phyloP scores from a whole-genome alignment of 1,140 invertebrate species.

The Dryas iulia region DNA sequence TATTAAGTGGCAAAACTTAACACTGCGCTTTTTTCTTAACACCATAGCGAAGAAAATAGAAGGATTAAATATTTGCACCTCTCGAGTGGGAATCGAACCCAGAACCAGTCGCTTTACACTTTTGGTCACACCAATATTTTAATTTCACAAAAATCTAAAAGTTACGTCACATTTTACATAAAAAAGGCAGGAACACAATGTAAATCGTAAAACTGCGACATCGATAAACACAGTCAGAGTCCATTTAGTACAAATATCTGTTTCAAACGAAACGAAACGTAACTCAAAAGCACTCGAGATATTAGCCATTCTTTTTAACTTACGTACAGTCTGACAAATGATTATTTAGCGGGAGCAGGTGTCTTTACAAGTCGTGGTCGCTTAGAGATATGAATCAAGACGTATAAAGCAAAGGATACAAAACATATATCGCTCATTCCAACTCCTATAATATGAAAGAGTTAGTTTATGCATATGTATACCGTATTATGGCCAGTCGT shows the following conservation, averaged over 20 bases:
- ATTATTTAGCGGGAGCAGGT: conserved; percentile 71
- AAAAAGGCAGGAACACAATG: too few species aligned
- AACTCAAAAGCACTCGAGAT: conserved; percentile 60
- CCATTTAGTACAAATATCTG: not conserved
- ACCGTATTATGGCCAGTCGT: too few species aligned
- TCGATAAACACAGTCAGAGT: not conserved
- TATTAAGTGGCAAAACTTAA: too few species aligned
- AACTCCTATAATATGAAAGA: not conserved
- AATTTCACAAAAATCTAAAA: conserved; percentile 34
- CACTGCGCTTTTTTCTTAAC: too few species aligned
- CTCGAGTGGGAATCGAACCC: too few species aligned
- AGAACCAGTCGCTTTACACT: too few species aligned
- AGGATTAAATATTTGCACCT: too few species aligned
- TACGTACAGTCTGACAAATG: conserved; percentile 72
- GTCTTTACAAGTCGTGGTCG: conserved; percentile 39
- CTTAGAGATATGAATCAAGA: conserved; percentile 56
- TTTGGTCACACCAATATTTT: too few species aligned
- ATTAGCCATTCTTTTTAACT: conserved; percentile 73
- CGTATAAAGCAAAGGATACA: conserved; percentile 43
- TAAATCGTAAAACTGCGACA: too few species aligned
- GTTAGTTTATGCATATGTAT: not conserved
- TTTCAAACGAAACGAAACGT: conserved; percentile 48
- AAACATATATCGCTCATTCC: conserved; percentile 11
- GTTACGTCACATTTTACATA: too few species aligned
- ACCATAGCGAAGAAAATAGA: too few species aligned